Conservation (phyloP, 2,797 vertebrate species). For the Poeciliopsis paucimaculata region DNA sequence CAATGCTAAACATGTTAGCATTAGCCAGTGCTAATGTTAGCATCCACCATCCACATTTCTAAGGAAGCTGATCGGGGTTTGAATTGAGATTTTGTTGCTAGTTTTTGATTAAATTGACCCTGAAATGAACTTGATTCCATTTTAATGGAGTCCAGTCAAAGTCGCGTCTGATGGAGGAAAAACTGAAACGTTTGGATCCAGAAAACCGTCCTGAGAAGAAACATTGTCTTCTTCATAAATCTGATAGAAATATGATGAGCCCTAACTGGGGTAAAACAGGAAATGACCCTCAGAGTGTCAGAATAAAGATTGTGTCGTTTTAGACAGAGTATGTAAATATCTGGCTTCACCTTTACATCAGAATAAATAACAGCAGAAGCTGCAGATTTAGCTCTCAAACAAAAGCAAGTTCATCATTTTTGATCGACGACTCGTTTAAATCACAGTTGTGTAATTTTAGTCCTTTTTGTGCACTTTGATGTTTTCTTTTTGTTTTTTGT, state of each 20-base stretch:
- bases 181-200: background rate
- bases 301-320: background rate
- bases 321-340: background rate
- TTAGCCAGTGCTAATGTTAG: too few relatives aligned
- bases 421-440: constrained; percentile 53
- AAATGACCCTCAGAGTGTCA: background rate
- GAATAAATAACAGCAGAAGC: constrained; percentile 56
- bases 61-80: too few relatives aligned
- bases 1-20: too few relatives aligned
- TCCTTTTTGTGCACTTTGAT: constrained; percentile 64
- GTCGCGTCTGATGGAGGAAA: background rate
- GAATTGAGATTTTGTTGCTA: too few relatives aligned
- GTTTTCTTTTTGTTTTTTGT: constrained; percentile 31
- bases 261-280: background rate
- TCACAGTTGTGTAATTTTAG: constrained; percentile 48
- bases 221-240: background rate
- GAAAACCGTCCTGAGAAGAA: background rate
- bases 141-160: too few relatives aligned
- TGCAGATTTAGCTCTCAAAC: constrained; percentile 55
- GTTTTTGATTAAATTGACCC: too few relatives aligned
- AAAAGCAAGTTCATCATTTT: constrained; percentile 40
- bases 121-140: too few relatives aligned
- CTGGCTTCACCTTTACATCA: constrained; percentile 42
- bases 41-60: too few relatives aligned
- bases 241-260: background rate